Base-by-base conservation (phyloP, 2,797 vertebrate genomes). In the Telmatherina bonti region DNA sequence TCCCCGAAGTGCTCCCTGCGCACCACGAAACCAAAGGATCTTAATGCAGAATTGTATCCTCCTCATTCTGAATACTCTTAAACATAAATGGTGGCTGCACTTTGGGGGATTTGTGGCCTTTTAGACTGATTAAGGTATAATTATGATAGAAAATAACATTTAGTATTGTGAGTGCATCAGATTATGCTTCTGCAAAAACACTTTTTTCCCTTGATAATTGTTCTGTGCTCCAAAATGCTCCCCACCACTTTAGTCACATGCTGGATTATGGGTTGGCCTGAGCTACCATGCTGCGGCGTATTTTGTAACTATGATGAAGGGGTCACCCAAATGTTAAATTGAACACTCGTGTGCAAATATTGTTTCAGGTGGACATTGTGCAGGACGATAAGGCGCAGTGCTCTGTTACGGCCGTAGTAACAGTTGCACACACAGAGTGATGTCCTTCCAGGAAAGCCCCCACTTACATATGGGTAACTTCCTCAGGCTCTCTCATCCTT, bases 281-380 rank as follows among this genome's bases (percentile, higher is more conserved):
- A 79, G 89, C 87, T 91, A 92, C 88, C 93, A 93, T 87, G 90
- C 93, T 93, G 92, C 67, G 92, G 90, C 83, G 78, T 91, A 91
- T 94, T 94, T 93, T 91, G 89, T 93, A 94, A 94, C 93, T 89
- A 84, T 72, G 79, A 89, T 86, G 83, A 90, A 92, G 89, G 87
- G 93, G 93, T 94, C 94, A 94, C 90, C 93, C 93, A 94, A 94
- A 94, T 93, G 92, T 94, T 94, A 93, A 93, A 94, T 93, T 92
- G 90, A 94, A 93, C 90, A 90, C 92, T 94, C 88, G 90, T 93
- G 93, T 91, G 89, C 90, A 95, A 95, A 95, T 95, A 95, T 95
- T 95, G 92, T 94, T 95, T 94, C 94, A 95, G 93, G 93, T 95
- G 94, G 93, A 93, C 82, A 85, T 90, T 90, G 92, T 89, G 90